phyloP scores from a whole-genome alignment of 2,113 vertebrate species.

The Aptenodytes patagonicus region DNA sequence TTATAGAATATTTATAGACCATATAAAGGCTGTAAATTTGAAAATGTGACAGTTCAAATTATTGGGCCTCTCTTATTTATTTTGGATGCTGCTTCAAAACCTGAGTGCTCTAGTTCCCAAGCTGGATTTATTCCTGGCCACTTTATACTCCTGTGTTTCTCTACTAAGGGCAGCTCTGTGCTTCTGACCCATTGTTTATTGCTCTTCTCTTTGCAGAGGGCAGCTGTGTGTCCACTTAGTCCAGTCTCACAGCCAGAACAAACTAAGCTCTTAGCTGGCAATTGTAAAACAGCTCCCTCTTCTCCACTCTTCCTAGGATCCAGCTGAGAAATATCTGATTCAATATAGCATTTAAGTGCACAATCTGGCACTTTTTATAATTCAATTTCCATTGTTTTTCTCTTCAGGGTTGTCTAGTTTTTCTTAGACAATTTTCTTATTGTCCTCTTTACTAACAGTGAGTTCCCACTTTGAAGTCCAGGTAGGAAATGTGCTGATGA shows the following conservation, averaged over 20 bases:
- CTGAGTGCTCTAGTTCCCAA: neutral
- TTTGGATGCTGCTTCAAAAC: neutral
- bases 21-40: neutral
- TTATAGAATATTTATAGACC: neutral
- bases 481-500: neutral
- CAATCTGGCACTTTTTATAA: neutral
- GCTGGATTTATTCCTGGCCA: neutral
- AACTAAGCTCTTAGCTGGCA: neutral
- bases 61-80: neutral
- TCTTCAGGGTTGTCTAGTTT: neutral
- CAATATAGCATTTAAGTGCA: neutral
- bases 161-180: neutral
- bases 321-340: neutral
- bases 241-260: neutral
- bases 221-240: neutral
- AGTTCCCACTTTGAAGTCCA: neutral
- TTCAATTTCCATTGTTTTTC: neutral
- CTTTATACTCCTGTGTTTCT: neutral
- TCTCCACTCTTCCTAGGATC: neutral
- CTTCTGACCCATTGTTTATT: neutral
- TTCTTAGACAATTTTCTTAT: neutral
- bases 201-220: neutral
- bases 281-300: neutral
- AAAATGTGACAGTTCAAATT: neutral
- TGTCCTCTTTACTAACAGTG: neutral